Evolutionary conservation across 2,797 vertebrate genomes (phyloP).

Genomic region (Caiman crocodilus): DNA sequence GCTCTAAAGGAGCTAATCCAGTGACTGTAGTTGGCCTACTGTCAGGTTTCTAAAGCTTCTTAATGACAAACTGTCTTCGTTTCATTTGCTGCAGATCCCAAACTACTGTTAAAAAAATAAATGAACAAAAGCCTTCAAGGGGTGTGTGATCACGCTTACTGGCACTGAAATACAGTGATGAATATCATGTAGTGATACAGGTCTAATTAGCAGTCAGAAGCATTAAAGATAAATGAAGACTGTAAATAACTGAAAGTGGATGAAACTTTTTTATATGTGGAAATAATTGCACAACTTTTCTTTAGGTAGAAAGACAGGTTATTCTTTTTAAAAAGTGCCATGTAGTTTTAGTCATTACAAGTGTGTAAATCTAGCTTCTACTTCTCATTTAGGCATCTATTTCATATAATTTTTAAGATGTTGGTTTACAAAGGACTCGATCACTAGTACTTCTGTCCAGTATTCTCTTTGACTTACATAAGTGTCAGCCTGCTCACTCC

Average conservation of each 20-base stretch:
- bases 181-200: background rate
- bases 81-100: background rate
- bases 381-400: background rate
- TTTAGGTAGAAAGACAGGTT: background rate
- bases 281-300: background rate
- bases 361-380: background rate
- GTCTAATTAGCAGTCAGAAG: background rate
- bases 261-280: background rate
- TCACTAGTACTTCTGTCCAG: background rate
- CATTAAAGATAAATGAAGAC: background rate
- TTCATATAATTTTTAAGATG: background rate
- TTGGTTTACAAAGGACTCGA: background rate
- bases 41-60: background rate
- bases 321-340: background rate
- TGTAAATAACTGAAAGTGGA: background rate
- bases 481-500: background rate
- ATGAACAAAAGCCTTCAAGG: too few species aligned
- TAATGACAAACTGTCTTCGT: background rate
- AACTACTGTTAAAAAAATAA: background rate
- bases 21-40: background rate
- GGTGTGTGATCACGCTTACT: background rate
- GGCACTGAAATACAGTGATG: background rate
- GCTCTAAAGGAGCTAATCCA: background rate
- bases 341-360: background rate
- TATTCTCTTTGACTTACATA: background rate